Evolutionary conservation across 2,113 vertebrate genomes (phyloP), one percentile per base, ranked within the genome.

Genomic region (Ellobius talpinus): DNA sequence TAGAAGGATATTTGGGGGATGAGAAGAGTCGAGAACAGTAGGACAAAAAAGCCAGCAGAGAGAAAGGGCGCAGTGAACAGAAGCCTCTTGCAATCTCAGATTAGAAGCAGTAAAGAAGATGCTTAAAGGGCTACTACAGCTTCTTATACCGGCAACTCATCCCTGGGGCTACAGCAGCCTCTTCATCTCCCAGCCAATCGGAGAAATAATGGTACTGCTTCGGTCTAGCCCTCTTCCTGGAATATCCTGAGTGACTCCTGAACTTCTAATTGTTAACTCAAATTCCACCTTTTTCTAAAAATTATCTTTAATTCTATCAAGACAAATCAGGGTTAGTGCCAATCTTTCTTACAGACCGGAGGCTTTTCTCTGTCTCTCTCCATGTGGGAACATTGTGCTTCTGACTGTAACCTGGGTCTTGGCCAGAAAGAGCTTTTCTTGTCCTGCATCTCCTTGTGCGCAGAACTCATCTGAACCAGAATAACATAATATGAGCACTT

Each of bases 381-480:
- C 26, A 85, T 58, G 12, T 90, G 90, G 45, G 70, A 77, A 93
- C 52, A 50, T 42, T 85, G 78, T 88, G n/a, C 74, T 82, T 78
- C 24, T 95, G 89, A 95, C 16, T 72, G 29, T 94, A 87, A 89
- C 17, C 26, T 70, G 50, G 61, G 73, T 29, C 29, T n/a, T 90
- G 42, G 70, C 26, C 55, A 90, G 85, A 55, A 93, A 94, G 63
- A 90, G 19, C 65, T 94, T 87, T 90, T 92, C 65, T 88, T 93
- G 33, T 94, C 42, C 52, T 74, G 33, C 87, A 55, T 95, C 39
- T 86, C 42, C 36, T 66, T 85, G 76, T 92, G 70, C 95, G 74
- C 24, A 93, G 79, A 96, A 93, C 85, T 90, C 95, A 88, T 90
- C 81, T 92, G 31, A 88, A 77, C 33, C 79, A 92, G 63, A 95